Evolutionary conservation across 2,888 invertebrate species (phyloP).

Genomic region (Drosophila mimica): DNA sequence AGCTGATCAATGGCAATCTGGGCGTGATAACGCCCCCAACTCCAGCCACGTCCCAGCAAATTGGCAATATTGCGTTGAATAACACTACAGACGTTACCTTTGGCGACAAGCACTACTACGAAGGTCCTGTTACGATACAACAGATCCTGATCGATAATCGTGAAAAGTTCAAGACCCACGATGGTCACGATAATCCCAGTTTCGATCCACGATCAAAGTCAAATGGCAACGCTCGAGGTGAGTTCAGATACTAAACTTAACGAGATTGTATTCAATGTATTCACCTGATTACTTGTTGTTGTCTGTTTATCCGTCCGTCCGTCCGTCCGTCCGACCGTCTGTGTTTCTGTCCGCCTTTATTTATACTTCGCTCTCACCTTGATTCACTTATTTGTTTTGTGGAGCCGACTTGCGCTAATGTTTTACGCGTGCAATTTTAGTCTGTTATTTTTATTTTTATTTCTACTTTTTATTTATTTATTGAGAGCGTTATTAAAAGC

Average conservation of each 20-base stretch:
- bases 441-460: constrained; percentile 2
- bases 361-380: constrained; percentile 31
- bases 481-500: constrained; percentile 14
- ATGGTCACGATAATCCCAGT: constrained; percentile 74
- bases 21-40: constrained; percentile 43
- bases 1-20: constrained; percentile 64
- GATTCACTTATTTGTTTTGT: constrained; percentile 27
- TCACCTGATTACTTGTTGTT: constrained; percentile 2
- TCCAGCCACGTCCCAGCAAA: constrained; percentile 81
- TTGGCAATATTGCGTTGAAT: constrained; percentile 88
- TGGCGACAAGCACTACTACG: constrained; percentile 91
- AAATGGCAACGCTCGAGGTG: constrained; percentile 59
- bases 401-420: constrained; percentile 19
- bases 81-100: constrained; percentile 91
- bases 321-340: background rate
- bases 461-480: constrained; percentile 7
- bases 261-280: background rate
- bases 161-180: constrained; percentile 76
- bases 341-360: constrained; percentile 15
- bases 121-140: constrained; percentile 92
- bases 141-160: constrained; percentile 87
- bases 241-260: constrained; percentile 23
- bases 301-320: background rate
- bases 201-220: constrained; percentile 58
- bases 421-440: constrained; percentile 13